Conservation (phyloP, 2,888 invertebrate species). For the Dynastes hyllus region DNA sequence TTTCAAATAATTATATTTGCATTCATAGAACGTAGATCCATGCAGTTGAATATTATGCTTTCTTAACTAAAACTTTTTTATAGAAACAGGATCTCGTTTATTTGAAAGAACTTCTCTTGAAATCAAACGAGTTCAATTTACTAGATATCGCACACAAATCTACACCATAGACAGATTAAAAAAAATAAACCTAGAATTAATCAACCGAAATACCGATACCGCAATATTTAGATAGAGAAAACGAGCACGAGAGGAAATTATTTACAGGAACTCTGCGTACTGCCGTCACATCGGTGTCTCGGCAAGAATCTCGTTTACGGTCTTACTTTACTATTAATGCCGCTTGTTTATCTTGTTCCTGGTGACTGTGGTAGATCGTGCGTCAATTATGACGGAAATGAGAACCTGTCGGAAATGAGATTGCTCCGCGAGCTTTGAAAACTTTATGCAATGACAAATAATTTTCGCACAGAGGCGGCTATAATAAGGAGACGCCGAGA, state of each 20-base stretch:
- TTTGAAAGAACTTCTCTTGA: too few species aligned
- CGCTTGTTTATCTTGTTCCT: slow-evolving; percentile 12
- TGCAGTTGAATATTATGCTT: too few species aligned
- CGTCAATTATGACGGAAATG: slow-evolving; percentile 40
- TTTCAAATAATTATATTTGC: too few species aligned
- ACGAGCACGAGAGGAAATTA: not conserved
- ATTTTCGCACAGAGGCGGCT: slow-evolving; percentile 10
- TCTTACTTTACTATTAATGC: slow-evolving; percentile 28
- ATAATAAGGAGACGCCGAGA: not conserved
- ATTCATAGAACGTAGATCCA: too few species aligned
- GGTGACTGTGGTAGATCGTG: slow-evolving; percentile 1
- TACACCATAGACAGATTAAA: too few species aligned
- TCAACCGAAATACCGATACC: too few species aligned
- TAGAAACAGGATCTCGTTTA: too few species aligned
- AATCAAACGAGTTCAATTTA: too few species aligned
- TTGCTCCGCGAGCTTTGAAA: slow-evolving; percentile 33
- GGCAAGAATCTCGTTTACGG: slow-evolving; percentile 27
- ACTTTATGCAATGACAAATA: slow-evolving; percentile 34
- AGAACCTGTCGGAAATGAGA: slow-evolving; percentile 38
- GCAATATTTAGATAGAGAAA: not conserved
- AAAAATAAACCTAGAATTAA: too few species aligned
- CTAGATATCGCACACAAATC: too few species aligned
- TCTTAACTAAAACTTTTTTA: too few species aligned
- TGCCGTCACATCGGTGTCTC: not conserved
- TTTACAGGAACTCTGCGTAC: not conserved